Evolutionary conservation across 1,140 invertebrate genomes (phyloP).

Genomic region (Ceratina australensis): DNA sequence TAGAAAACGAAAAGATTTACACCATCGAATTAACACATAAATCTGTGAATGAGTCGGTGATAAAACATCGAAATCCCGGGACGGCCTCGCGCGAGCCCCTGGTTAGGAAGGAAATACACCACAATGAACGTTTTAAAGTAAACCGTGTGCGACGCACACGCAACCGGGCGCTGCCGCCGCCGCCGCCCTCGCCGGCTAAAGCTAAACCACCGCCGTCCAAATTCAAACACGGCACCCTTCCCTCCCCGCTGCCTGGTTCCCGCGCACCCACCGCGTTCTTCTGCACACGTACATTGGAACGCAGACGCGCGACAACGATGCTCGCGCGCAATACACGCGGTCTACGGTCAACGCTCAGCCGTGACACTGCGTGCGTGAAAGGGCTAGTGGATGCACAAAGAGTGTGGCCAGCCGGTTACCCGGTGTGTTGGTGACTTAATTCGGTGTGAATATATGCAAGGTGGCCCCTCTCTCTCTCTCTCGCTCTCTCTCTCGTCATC

Average conservation of each 20-base stretch:
- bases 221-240: slow-evolving; percentile 59
- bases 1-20: no score
- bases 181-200: slow-evolving; percentile 27
- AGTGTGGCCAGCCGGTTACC: slow-evolving; percentile 55
- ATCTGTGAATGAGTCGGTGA: background rate
- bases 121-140: slow-evolving; percentile 48
- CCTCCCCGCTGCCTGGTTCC: background rate
- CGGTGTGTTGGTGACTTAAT: slow-evolving; percentile 69
- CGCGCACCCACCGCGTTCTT: slow-evolving; percentile 40
- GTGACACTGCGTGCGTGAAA: slow-evolving; percentile 59
- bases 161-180: slow-evolving; percentile 6
- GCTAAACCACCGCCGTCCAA: slow-evolving; percentile 63
- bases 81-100: slow-evolving; percentile 10
- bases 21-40: slow-evolving; percentile 2
- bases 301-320: slow-evolving; percentile 17
- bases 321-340: no score
- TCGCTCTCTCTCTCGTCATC: slow-evolving; percentile 42
- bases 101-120: slow-evolving; percentile 39
- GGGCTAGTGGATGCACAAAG: slow-evolving; percentile 65
- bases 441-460: slow-evolving; percentile 70
- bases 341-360: slow-evolving; percentile 29
- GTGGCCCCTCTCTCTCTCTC: slow-evolving; percentile 38
- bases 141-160: slow-evolving; percentile 60
- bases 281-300: slow-evolving; percentile 48
- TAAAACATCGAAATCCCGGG: slow-evolving; percentile 28